Percentiles rank a stretch among this genome's conserved stretches.
Conservation (phyloP, 2,113 vertebrate species). For the Toxotes jaculatrix region DNA sequence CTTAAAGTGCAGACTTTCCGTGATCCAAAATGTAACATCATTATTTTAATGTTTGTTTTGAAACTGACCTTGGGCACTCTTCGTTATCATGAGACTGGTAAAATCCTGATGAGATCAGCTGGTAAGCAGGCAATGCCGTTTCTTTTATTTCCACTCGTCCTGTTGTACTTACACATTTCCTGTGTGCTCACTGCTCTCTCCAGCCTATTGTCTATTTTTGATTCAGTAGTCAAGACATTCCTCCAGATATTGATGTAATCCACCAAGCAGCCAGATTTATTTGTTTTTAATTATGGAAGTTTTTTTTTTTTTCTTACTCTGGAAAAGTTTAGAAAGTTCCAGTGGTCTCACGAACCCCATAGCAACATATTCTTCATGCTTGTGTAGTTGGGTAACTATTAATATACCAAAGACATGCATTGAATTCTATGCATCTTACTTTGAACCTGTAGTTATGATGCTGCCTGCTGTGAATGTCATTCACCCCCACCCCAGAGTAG, state of each 20-base stretch:
- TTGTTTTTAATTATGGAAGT: constrained; percentile 66
- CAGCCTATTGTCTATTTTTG: constrained; percentile 52
- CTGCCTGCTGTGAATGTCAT: constrained; percentile 9
- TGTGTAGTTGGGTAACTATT: constrained; percentile 18
- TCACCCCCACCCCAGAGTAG: not conserved
- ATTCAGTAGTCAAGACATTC: constrained; percentile 51
- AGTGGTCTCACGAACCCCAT: not conserved
- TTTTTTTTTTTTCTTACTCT: constrained; percentile 27
- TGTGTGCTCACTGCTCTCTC: constrained; percentile 52
- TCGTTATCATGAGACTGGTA: constrained; percentile 19
- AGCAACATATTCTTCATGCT: not conserved
- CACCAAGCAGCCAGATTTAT: constrained; percentile 51
- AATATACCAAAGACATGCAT: constrained; percentile 72
- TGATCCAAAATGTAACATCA: constrained; percentile 13
- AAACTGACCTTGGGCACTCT: not conserved
- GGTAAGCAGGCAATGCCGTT: constrained; percentile 3
- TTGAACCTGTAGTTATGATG: constrained; percentile 32
- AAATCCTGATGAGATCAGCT: constrained; percentile 13
- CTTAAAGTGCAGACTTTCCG: not conserved
- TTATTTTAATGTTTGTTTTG: not conserved
- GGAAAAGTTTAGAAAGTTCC: constrained; percentile 41
- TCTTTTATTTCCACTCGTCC: constrained; percentile 53
- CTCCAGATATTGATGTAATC: constrained; percentile 55
- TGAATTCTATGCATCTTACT: constrained; percentile 48
- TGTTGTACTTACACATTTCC: constrained; percentile 67